Base-by-base conservation (phyloP, 2,797 vertebrate genomes). In the Gymnoscopelus braueri region DNA sequence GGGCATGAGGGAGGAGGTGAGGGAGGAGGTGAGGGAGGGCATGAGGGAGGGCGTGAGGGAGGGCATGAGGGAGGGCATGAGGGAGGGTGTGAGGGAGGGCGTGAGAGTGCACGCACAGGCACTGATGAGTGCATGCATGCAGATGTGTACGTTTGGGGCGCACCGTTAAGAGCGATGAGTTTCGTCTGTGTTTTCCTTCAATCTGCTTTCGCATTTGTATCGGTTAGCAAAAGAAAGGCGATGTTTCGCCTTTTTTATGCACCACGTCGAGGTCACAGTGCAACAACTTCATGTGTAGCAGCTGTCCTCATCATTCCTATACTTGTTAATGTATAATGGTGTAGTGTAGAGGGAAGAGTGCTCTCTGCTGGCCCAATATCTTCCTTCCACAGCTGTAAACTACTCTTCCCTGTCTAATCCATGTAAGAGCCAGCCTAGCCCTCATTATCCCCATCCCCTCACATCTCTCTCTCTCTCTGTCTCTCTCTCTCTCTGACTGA, bases 291-390 rank as follows among this genome's bases (percentile, higher is more conserved):
- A 65, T 54, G 52, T 32, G 60, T 59, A 44, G 50, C 54, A 59
- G 67, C 67, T 63, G 71, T 55, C 64, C 80, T 66, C 62, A 57
- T 62, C 58, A 66, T 61, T 77, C 4, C 63, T 48, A 24, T 32
- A 67, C 62, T 63, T 72, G 63, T 66, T 60, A 32, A 44, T 71
- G 62, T 49, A 35, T 29, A 19, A 55, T 23, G 13, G 29, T 60
- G 65, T 70, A 77, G 74, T 74, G 76, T 80, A 89, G 85, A 87
- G 87, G 76, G 76, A 89, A 91, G 82, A 92, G 87, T 87, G 89
- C 87, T 88, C 90, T 79, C 89, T 91, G 73, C 88, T 90, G 90
- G 90, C 69, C 66, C 63, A 61, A 59, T 23, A 55, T 66, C 6
- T 66, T 26, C 39, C 56, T 23, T 74, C 56, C 74, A 53, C 56